Percentiles rank a stretch among this genome's conserved stretches.
phyloP scores from a whole-genome alignment of 1,140 invertebrate genomes.

The Spodoptera frugiperda region DNA sequence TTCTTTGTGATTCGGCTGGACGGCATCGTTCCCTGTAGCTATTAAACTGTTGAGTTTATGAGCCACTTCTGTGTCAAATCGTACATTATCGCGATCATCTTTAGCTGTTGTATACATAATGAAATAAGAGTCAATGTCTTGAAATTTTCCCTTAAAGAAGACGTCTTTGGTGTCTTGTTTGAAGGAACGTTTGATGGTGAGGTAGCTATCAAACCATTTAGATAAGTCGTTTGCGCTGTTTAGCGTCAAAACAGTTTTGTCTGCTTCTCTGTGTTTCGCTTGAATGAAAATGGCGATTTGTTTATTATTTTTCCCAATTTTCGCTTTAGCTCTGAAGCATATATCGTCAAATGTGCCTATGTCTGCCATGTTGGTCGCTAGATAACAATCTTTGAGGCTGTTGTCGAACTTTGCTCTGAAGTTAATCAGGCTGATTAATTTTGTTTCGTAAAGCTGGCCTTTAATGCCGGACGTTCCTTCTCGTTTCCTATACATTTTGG shows the following conservation, averaged over 20 bases:
- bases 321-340: not conserved
- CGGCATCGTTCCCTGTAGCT: not conserved
- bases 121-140: not conserved
- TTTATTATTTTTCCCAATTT: not conserved
- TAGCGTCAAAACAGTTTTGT: not conserved
- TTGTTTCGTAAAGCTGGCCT: constrained; percentile 37
- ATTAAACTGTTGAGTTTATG: not conserved
- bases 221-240: not conserved
- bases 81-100: not conserved
- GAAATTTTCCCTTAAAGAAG: not conserved
- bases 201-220: not conserved
- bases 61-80: not conserved
- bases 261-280: constrained; percentile 5
- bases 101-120: constrained; percentile 9
- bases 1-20: not conserved
- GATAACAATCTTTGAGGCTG: constrained; percentile 2
- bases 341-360: constrained; percentile 32
- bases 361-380: constrained; percentile 25
- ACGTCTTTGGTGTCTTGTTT: not conserved
- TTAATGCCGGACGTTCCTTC: not conserved
- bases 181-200: not conserved
- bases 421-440: constrained; percentile 13
- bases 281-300: not conserved
- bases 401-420: constrained; percentile 6
- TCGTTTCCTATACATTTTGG: not conserved